Percentiles rank a stretch among this genome's conserved stretches.
phyloP scores from a whole-genome alignment of 2,113 vertebrate species.

The Parotia lawesii region DNA sequence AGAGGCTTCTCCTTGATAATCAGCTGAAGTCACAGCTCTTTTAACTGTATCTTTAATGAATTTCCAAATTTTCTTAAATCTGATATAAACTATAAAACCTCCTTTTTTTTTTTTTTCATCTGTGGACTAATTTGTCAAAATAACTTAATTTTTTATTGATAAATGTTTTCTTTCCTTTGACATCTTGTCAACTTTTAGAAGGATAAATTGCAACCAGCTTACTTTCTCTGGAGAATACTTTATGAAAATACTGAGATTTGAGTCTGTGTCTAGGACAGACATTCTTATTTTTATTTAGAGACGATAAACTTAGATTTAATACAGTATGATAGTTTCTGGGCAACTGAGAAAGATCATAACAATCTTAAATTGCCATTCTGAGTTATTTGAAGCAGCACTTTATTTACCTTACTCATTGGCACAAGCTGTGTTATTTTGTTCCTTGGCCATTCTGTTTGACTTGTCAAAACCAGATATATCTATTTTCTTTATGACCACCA shows the following conservation, averaged over 20 bases:
- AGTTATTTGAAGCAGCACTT: neutral
- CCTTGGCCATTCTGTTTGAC: neutral
- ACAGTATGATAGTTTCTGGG: neutral
- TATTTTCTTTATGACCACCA: neutral
- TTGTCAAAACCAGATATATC: neutral
- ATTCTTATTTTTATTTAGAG: neutral
- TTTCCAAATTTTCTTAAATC: constrained; percentile 37
- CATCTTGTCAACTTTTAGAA: constrained; percentile 31
- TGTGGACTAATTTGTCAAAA: constrained; percentile 3
- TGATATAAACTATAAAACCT: neutral
- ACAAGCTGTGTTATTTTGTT: neutral
- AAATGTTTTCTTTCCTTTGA: constrained; percentile 34
- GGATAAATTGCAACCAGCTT: neutral
- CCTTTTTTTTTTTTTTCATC: neutral
- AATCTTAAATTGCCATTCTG: neutral
- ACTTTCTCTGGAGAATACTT: neutral
- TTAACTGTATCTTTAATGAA: neutral
- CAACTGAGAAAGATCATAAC: neutral
- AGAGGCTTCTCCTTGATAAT: neutral
- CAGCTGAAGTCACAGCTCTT: neutral
- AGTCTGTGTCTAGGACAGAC: neutral
- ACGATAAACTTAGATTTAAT: neutral
- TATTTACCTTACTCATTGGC: neutral
- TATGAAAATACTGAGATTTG: constrained; percentile 8
- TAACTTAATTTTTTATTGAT: constrained; percentile 13